Evolutionary conservation across 2,113 vertebrate genomes (phyloP).

Genomic region (Stercorarius parasiticus): DNA sequence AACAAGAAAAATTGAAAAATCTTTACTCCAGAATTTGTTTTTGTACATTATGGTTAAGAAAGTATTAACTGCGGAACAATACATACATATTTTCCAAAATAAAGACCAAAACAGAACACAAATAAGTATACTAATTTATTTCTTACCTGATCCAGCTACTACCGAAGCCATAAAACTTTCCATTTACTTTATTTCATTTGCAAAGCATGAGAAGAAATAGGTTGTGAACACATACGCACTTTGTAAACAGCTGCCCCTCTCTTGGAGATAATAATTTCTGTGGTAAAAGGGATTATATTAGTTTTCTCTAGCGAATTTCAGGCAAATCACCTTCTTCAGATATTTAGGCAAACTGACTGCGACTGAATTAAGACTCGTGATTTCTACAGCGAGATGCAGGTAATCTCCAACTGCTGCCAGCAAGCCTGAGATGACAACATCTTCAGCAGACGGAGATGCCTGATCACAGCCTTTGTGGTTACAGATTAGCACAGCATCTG

Average conservation of each 20-base stretch:
- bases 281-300: background rate
- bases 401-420: background rate
- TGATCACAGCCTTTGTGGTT: background rate
- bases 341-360: background rate
- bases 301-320: background rate
- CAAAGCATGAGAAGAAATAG: background rate
- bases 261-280: background rate
- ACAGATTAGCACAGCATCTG: background rate
- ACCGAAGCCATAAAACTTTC: background rate
- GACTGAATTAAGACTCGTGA: background rate
- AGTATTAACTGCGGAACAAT: background rate
- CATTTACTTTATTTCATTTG: background rate
- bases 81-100: background rate
- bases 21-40: background rate
- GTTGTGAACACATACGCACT: background rate
- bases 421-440: background rate
- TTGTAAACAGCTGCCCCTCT: background rate
- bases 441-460: background rate
- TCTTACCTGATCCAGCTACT: background rate
- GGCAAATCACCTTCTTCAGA: background rate
- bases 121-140: background rate
- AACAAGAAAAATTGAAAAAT: background rate
- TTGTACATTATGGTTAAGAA: background rate
- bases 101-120: background rate
- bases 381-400: background rate